A percentile compares a stretch with the other conserved stretches of the same genome.
These are phyloP conservation scores for Sprattus sprattus DNA, from an alignment of 2,113 vertebrate species.

Conservation along the genomic window DNA sequence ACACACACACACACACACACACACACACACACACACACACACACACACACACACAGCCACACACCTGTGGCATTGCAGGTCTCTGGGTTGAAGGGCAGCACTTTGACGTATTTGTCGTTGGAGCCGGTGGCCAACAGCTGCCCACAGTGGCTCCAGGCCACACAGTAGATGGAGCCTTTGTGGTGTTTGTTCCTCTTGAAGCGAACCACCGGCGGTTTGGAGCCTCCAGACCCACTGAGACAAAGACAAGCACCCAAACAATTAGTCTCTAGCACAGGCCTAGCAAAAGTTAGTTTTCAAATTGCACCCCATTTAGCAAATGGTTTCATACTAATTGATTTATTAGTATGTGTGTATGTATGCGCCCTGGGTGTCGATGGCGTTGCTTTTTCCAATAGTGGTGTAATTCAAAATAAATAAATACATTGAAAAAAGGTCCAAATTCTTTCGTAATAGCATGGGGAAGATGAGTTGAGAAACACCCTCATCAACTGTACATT, in stretches of 20 bases:
- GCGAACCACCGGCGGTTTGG: conserved; percentile 84
- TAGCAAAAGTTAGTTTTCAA: background rate
- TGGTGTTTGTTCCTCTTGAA: conserved; percentile 99
- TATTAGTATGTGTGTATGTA: background rate
- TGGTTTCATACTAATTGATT: too few species aligned
- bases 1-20: too few species aligned
- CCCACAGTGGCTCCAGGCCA: conserved; percentile 97
- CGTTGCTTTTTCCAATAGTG: too few species aligned
- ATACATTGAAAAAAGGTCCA: too few species aligned
- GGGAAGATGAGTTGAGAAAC: too few species aligned
- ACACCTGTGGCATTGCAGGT: conserved; percentile 96
- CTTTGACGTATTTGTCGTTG: conserved; percentile 98
- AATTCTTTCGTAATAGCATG: too few species aligned
- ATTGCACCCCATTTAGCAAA: too few species aligned
- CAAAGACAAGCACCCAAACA: conserved; percentile 20
- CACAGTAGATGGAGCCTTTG: conserved; percentile 98
- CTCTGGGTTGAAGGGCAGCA: conserved; percentile 94
- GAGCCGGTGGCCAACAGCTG: conserved; percentile 95
- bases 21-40: background rate
- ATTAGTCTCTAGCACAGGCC: too few species aligned
- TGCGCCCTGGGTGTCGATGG: too few species aligned
- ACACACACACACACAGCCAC: background rate
- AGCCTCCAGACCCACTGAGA: conserved; percentile 71
- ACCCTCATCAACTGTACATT: background rate
- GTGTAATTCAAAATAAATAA: too few species aligned